Conservation (phyloP, 1,140 invertebrate genomes). For the Matsumurasca onukii region DNA sequence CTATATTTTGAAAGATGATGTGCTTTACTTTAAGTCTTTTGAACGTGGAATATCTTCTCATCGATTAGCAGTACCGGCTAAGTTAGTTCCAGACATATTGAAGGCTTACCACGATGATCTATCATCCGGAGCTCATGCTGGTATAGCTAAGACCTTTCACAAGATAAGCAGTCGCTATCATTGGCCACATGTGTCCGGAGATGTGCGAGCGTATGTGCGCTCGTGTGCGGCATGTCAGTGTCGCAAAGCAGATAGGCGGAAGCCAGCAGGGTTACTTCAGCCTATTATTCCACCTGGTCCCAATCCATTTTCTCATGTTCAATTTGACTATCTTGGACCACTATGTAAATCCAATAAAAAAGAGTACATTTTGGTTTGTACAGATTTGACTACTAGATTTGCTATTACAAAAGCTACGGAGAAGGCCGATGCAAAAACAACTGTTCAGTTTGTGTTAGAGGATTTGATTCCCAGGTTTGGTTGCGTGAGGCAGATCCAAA, state of each 20-base stretch:
- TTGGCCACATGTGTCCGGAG: not conserved
- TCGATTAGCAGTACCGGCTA: not conserved
- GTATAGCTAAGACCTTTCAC: not conserved
- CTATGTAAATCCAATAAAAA: not conserved
- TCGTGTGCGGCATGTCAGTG: not conserved
- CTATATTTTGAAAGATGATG: not conserved
- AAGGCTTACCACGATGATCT: not conserved
- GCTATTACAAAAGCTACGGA: not conserved
- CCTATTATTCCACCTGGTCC: not conserved
- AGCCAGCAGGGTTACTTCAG: not conserved
- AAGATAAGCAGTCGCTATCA: not conserved
- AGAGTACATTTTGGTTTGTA: not conserved
- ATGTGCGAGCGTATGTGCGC: not conserved
- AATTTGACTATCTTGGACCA: conserved; percentile 1
- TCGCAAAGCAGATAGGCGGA: not conserved
- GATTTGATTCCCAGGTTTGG: not conserved
- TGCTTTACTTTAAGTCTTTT: not conserved
- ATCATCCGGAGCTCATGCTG: not conserved
- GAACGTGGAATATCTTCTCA: not conserved
- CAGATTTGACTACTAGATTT: not conserved
- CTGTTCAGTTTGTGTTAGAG: not conserved
- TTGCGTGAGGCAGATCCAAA: not conserved
- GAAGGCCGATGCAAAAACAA: not conserved
- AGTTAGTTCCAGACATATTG: not conserved
- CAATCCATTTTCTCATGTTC: not conserved